Base-by-base conservation (phyloP, 2,113 vertebrate species). In the Microcebus lehilahytsara region DNA sequence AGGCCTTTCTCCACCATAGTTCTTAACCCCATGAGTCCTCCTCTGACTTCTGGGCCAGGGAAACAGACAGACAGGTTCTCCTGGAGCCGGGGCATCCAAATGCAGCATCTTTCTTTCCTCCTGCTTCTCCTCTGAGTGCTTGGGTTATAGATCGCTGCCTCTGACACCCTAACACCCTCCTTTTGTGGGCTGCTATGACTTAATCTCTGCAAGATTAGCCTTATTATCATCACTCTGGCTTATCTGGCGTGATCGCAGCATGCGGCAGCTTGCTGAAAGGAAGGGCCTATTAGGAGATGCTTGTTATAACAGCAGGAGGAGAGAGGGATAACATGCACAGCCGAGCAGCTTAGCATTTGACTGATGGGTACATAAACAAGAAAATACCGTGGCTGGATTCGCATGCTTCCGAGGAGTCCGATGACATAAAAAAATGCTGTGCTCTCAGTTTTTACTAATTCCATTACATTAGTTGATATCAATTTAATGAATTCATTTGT, bases 261-360 rank as follows among this genome's bases (percentile, higher is more conserved):
- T 66, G 95, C 0, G 9, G 42, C 53, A 83, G 84, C 53, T 92
- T 67, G 66, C 87, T 85, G 71, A 91, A 90, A 85, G n/a, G 88
- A 34, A 87, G 0, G 5, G 20, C 66, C 86, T 93, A 62, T 72
- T 89, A 98, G 85, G 95, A 97, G 42, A 77, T 67, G 9, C 89
- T 98, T 94, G 69, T 95, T 97, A 74, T 2, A 96, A 80, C 87
- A 96, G 95, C 81, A 75, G 94, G 95, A 95, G 92, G 71, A 95
- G 66, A 97, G 96, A 89, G 79, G 56, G 88, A 89, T 84, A 93
- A 96, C 69, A 27, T 0, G 37, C 19, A 42, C 30, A 78, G 64
- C 40, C 2, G 37, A 96, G 91, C 51, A 37, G 96, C 71, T 96
- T 95, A 91, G 96, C 87, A 74, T 75, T 87, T 80, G 97, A 93